Conservation (phyloP, 1,140 invertebrate species). For the Neoseiulus cucumeris region DNA sequence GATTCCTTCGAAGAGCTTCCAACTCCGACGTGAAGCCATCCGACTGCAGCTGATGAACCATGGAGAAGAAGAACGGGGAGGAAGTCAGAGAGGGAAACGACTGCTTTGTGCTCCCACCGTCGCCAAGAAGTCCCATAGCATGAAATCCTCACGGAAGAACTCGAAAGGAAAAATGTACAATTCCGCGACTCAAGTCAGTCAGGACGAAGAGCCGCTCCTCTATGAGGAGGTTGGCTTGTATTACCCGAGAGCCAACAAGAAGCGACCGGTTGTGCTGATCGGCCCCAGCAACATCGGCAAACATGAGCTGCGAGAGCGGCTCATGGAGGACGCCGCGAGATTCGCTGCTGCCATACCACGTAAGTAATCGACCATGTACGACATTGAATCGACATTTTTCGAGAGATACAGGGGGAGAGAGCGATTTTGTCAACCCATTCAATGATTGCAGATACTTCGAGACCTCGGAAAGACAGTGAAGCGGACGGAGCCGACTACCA, state of each 20-base stretch:
- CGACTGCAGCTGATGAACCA: background rate
- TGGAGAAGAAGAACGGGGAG: background rate
- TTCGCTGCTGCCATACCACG: constrained; percentile 37
- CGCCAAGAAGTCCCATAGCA: background rate
- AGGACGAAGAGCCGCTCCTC: constrained; percentile 20
- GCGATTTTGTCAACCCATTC: background rate
- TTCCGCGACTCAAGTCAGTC: background rate
- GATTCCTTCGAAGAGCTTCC: constrained; percentile 83
- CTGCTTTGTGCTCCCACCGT: background rate
- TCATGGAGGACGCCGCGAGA: constrained; percentile 33
- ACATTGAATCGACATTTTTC: background rate
- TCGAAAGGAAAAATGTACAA: constrained; percentile 10
- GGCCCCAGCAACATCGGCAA: constrained; percentile 35
- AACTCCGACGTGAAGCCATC: constrained; percentile 40
- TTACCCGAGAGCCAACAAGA: constrained; percentile 32
- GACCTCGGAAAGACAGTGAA: constrained; percentile 29
- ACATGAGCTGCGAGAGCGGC: constrained; percentile 31
- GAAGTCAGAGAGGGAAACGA: background rate
- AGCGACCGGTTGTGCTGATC: constrained; percentile 35
- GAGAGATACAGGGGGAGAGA: background rate
- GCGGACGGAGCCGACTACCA: constrained; percentile 34
- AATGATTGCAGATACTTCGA: constrained; percentile 30
- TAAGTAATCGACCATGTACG: constrained; percentile 21
- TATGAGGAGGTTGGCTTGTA: constrained; percentile 36
- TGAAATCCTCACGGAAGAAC: background rate